Evolutionary conservation across 2,797 vertebrate genomes (phyloP).

Genomic region (Okamejei kenojei): DNA sequence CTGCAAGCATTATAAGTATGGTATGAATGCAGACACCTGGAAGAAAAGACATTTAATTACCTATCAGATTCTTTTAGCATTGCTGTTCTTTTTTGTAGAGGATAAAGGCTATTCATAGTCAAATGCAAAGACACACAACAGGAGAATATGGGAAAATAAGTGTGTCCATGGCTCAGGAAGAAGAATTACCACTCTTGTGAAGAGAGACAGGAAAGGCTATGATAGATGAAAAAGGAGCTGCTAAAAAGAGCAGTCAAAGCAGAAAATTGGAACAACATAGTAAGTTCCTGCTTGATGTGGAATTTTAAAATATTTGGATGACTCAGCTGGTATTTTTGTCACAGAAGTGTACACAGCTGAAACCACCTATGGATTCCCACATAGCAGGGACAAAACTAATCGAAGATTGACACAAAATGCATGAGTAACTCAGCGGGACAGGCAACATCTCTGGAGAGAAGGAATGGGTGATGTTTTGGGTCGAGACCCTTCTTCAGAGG

Average conservation of each 20-base stretch:
- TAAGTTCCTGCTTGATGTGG: neutral
- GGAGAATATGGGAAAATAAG: neutral
- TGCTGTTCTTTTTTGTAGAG: neutral
- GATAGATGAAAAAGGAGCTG: neutral
- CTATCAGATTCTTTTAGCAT: neutral
- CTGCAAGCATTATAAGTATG: neutral
- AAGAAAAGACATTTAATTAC: constrained; percentile 1
- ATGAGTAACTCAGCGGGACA: no score
- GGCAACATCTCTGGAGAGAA: no score
- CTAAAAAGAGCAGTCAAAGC: neutral
- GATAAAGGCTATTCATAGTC: neutral
- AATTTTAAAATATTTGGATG: neutral
- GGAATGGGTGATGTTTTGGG: no score
- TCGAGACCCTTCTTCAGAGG: no score
- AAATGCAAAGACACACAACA: neutral
- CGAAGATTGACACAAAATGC: neutral
- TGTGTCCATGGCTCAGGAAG: neutral
- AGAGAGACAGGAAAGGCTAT: neutral
- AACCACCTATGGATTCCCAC: neutral
- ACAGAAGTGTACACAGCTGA: neutral
- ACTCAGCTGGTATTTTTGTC: neutral
- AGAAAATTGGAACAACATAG: neutral
- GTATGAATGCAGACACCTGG: constrained; percentile 28
- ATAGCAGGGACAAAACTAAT: neutral
- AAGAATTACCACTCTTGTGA: neutral